Percentiles rank a stretch among this genome's conserved stretches.
Evolutionary conservation across 2,113 vertebrate species (phyloP).

Genomic region (Leucoraja erinaceus): DNA sequence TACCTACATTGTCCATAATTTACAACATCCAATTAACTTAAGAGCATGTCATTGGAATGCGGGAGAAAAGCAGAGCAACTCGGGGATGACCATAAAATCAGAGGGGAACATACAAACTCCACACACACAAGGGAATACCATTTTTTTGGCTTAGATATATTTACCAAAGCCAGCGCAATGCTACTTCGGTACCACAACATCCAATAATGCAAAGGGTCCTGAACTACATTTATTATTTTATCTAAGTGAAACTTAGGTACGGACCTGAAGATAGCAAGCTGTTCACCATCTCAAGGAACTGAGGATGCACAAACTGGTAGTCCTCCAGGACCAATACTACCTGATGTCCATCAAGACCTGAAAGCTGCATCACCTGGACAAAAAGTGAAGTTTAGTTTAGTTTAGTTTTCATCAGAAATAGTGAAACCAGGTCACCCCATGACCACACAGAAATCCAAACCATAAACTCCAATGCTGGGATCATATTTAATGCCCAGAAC

Average conservation of each 20-base stretch:
- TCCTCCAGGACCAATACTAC: conserved; percentile 85
- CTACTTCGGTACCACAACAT: neutral
- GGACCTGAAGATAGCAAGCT: conserved; percentile 89
- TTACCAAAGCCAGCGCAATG: neutral
- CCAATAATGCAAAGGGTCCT: neutral
- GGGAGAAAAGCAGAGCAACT: too few relatives aligned
- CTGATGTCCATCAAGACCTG: conserved; percentile 84
- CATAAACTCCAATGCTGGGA: too few relatives aligned
- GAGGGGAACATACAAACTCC: too few relatives aligned
- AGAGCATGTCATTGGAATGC: too few relatives aligned
- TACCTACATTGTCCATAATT: too few relatives aligned
- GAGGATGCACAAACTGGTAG: conserved; percentile 80
- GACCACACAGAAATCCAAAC: too few relatives aligned
- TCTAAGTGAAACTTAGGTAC: conserved; percentile 25
- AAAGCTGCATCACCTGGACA: conserved; percentile 79
- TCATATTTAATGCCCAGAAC: too few relatives aligned
- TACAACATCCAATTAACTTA: too few relatives aligned
- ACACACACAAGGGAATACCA: neutral
- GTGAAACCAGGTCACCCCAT: too few relatives aligned
- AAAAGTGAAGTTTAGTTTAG: neutral
- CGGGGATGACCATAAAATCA: too few relatives aligned
- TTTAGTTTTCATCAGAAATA: too few relatives aligned
- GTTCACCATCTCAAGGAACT: conserved; percentile 94
- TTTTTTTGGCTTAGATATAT: neutral
- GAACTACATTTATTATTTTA: neutral